Evolutionary conservation across 2,113 vertebrate genomes (phyloP), one percentile per base, ranked within the genome.

Genomic region (Manacus vitellinus): DNA sequence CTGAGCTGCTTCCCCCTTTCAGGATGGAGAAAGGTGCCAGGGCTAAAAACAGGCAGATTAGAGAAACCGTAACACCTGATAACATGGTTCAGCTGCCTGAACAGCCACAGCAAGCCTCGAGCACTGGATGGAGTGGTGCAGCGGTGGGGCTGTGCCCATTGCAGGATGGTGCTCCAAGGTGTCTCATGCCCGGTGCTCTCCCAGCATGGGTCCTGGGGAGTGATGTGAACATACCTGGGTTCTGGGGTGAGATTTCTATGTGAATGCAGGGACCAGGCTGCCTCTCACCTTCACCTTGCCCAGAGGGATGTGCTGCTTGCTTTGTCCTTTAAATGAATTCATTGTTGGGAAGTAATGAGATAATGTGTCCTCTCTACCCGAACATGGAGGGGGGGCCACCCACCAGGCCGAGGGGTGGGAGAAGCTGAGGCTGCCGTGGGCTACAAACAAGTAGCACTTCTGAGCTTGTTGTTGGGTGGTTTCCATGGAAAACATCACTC

Each of bases 71-170:
- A 58, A 71, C n/a, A 58, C 30, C 39, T 23, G 30, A 37, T 63
- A 49, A 54, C 70, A 23, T 5, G 21, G 6, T 33, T 70, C 28
- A 70, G 31, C 31, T 44, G 43, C 5, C 4, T 2, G 33, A 51
- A 21, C 18, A 52, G 4, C 41, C 14, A 10, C 37, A 39, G 41
- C 0, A 6, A 88, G 39, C 39, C 4, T 17, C 0, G 0, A 16
- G 62, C 0, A 3, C 14, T 19, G 28, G 54, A 22, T n/a, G 56
- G 47, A 83, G 58, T 27, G 47, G 11, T 11, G 79, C 41, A 70
- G 63, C 41, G 10, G 39, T 30, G 24, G 33, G 62, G 70, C 46
- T 47, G 71, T 55, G 71, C 22, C 62, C 55, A 7, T 0, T 17
- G 39, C 21, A 76, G n/a, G 63, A 31, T 7, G 41, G 4, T 70